phyloP scores from a whole-genome alignment of 2,113 vertebrate species.

The Mus musculus region GRCm39 chr4:120565501-120566000 shows the following conservation, averaged over 20 bases:
- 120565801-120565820: conserved; percentile 10
- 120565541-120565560: conserved; percentile 25
- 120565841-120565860: conserved; percentile 44
- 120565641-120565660: neutral
- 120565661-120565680: neutral
- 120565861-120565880: conserved; percentile 25
- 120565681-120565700: neutral
- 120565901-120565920: neutral
- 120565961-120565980: conserved; percentile 73
- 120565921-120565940: conserved; percentile 63
- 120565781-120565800: conserved; percentile 49
- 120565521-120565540: neutral
- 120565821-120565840: neutral
- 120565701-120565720: conserved; percentile 66
- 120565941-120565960: conserved; percentile 84
- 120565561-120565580: neutral
- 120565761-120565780: conserved; percentile 62
- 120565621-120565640: neutral
- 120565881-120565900: conserved; percentile 58
- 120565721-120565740: conserved; percentile 72
- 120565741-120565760: conserved; percentile 42
- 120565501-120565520: conserved; percentile 13
- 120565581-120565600: neutral
- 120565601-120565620: neutral
- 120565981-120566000: conserved; percentile 70